Evolutionary conservation across 2,113 vertebrate species (phyloP).

Genomic region (Condylura cristata): DNA sequence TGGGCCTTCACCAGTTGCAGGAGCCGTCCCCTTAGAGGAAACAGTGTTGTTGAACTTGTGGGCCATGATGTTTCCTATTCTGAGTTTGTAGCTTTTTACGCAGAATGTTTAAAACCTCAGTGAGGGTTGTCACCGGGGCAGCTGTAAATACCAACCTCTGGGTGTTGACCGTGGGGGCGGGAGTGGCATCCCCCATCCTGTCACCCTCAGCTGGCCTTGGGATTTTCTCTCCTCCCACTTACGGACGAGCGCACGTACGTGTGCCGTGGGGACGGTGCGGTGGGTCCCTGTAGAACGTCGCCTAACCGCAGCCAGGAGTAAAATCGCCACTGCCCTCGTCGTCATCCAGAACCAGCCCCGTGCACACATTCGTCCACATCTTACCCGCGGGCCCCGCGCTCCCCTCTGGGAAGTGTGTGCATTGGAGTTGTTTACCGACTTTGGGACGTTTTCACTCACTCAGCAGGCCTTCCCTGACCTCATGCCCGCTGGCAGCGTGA

Average conservation of each 20-base stretch:
- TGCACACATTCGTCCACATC: neutral
- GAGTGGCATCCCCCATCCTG: no score
- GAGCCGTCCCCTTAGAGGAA: neutral
- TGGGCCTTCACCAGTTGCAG: neutral
- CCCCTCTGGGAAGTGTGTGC: neutral
- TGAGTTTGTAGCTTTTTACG: neutral
- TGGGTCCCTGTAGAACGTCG: neutral
- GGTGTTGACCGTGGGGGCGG: neutral
- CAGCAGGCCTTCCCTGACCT: neutral
- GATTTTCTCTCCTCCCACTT: neutral
- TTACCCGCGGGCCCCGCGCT: neutral
- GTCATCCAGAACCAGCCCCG: neutral
- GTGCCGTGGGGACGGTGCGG: neutral
- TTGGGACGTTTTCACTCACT: neutral
- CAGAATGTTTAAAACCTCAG: slow-evolving; percentile 11
- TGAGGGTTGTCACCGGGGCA: neutral
- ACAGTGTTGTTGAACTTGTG: neutral
- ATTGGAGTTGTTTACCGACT: neutral
- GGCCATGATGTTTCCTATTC: neutral
- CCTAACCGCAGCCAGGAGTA: neutral
- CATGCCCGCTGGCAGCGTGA: neutral
- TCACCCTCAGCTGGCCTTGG: neutral
- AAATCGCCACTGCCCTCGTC: neutral
- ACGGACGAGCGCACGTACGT: neutral
- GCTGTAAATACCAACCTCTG: neutral